Evolutionary conservation across 2,797 vertebrate genomes (phyloP).

Genomic region (Argyrosomus regius): DNA sequence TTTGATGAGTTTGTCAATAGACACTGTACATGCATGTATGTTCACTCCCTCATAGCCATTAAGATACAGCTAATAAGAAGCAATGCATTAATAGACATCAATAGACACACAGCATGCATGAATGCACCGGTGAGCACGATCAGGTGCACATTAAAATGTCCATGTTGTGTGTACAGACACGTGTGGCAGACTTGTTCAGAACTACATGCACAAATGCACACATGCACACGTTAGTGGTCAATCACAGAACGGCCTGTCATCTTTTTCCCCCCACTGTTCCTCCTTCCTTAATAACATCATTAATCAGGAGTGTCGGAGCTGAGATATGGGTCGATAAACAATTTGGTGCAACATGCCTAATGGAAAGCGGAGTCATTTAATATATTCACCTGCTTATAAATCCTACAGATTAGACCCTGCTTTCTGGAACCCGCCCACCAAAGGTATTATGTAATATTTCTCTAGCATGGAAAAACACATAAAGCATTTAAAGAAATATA

Average conservation of each 20-base stretch:
- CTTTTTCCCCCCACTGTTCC: constrained; percentile 56
- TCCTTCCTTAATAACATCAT: constrained; percentile 82
- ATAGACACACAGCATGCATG: constrained; percentile 38
- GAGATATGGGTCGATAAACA: constrained; percentile 85
- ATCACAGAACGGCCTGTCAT: constrained; percentile 72
- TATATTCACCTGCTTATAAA: constrained; percentile 79
- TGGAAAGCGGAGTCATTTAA: constrained; percentile 80
- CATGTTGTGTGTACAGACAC: constrained; percentile 29
- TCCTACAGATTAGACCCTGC: constrained; percentile 59
- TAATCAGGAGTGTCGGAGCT: constrained; percentile 77
- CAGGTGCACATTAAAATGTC: constrained; percentile 40
- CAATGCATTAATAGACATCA: constrained; percentile 29
- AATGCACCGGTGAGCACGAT: constrained; percentile 32
- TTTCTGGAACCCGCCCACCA: constrained; percentile 41
- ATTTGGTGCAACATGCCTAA: constrained; percentile 83
- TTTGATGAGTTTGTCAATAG: constrained; percentile 46
- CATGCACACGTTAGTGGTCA: constrained; percentile 58
- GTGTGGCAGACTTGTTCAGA: constrained; percentile 45
- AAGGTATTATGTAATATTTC: constrained; percentile 39
- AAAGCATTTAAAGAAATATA: constrained; percentile 1
- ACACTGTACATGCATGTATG: neutral
- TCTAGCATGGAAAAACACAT: constrained; percentile 16
- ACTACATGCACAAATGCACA: constrained; percentile 38
- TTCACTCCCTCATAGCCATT: constrained; percentile 1
- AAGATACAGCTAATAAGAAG: constrained; percentile 17